phyloP scores from a whole-genome alignment of 2,113 vertebrate species.

The Polypterus senegalus region DNA sequence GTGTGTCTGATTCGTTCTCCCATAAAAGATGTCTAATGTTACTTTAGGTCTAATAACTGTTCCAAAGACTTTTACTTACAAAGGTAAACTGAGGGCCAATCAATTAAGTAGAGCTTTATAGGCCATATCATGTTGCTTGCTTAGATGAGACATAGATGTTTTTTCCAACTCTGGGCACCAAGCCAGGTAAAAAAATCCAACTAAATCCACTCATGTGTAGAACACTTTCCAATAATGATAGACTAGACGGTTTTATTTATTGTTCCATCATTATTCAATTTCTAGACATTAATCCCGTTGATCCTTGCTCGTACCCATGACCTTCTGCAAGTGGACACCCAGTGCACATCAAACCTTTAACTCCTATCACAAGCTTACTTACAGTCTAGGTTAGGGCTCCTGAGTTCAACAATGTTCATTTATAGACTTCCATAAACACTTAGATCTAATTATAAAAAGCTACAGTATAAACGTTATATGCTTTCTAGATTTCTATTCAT shows the following conservation, averaged over 20 bases:
- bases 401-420: too few relatives aligned
- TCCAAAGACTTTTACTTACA: slow-evolving; percentile 44
- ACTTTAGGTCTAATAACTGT: slow-evolving; percentile 38
- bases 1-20: slow-evolving; percentile 25
- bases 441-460: too few relatives aligned
- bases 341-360: not conserved
- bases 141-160: slow-evolving; percentile 20
- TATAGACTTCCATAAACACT: too few relatives aligned
- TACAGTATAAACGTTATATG: too few relatives aligned
- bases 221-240: slow-evolving; percentile 4
- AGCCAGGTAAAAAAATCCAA: slow-evolving; percentile 17
- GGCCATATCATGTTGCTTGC: slow-evolving; percentile 33
- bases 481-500: too few relatives aligned
- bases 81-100: slow-evolving; percentile 42
- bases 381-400: too few relatives aligned
- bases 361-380: too few relatives aligned
- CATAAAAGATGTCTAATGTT: slow-evolving; percentile 32
- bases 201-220: slow-evolving; percentile 1
- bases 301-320: not conserved
- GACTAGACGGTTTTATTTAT: slow-evolving; percentile 5
- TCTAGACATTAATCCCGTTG: slow-evolving; percentile 8
- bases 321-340: not conserved
- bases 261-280: slow-evolving; percentile 8
- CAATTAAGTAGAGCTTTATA: slow-evolving; percentile 29
- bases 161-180: slow-evolving; percentile 17